Base-by-base conservation (phyloP, 2,113 vertebrate species). In the Lepus americanus region DNA sequence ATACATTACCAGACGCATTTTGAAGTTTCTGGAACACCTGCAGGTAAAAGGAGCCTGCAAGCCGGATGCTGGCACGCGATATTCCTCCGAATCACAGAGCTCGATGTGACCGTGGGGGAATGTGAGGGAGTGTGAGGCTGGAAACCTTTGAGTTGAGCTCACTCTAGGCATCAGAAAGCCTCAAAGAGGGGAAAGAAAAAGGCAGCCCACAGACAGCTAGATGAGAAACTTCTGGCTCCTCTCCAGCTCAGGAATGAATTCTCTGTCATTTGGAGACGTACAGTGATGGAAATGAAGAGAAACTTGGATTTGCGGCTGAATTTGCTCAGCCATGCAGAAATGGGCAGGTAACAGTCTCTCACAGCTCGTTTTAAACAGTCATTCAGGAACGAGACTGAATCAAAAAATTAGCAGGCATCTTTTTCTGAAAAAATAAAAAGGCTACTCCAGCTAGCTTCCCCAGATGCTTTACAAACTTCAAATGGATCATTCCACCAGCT, bases 1-100 rank as follows among this genome's bases (percentile, higher is more conserved):
- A 98, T 97, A 98, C 98, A 16, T 99, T 99, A 99, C 99, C 99
- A 99, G 98, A 87, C 98, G 98, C 98, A 99, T 99, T 55, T 74
- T 94, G 98, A 98, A 98, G 98, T 98, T 98, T 91, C 98, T 67
- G 94, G 96, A 98, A 72, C 97, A 97, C 98, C 98, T 98, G 98
- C 98, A 89, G 98, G 80, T 91, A 29, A 88, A 78, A 96, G 94
- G 51, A 97, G 94, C n/a, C 80, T 67, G 91, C 69, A 95, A 94
- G 80, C 94, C 31, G 17, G 93, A 76, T 73, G 96, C 94, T 88
- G 89, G 87, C 76, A 69, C 95, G 5, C 94, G 1, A 78, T 94
- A 31, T 97, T 98, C 95, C 97, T 94, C 87, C 19, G 96, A 84
- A 97, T 51, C 95, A 89, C 97, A 95, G 97, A 96, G 87, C 97